These are phyloP conservation scores for Semnornis frantzii DNA, from an alignment of 2,113 vertebrate genomes.

Conservation along the genomic window DNA sequence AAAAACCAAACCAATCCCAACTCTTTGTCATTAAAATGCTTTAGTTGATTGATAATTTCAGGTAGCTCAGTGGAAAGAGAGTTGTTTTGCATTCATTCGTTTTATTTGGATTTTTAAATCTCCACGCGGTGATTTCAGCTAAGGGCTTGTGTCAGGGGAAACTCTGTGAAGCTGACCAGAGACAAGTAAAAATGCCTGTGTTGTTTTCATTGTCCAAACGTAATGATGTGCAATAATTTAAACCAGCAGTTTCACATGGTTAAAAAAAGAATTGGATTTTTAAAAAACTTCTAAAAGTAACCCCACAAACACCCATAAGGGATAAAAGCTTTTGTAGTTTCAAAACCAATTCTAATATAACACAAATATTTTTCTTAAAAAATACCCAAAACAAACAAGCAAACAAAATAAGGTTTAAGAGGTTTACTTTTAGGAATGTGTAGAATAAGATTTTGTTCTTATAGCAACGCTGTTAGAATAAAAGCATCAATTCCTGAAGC, in stretches of 20 bases:
- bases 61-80: background rate
- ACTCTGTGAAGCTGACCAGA: constrained; percentile 61
- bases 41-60: background rate
- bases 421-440: no score
- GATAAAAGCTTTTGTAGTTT: no score
- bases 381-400: no score
- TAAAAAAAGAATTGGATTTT: constrained; percentile 43
- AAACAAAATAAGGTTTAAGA: no score
- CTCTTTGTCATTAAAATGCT: no score
- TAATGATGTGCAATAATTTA: constrained; percentile 59
- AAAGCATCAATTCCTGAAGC: background rate
- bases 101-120: constrained; percentile 48
- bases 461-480: background rate
- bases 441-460: no score
- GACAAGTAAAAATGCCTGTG: constrained; percentile 52
- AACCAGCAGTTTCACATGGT: constrained; percentile 56
- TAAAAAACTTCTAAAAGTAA: background rate
- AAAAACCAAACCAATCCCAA: no score
- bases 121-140: constrained; percentile 10
- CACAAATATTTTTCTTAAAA: no score
- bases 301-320: background rate
- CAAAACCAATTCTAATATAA: no score
- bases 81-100: background rate
- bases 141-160: constrained; percentile 26
- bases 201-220: constrained; percentile 57